A percentile compares a stretch with the other conserved stretches of the same genome.
Conservation (phyloP, 2,797 vertebrate genomes). For the Premnoplex brunnescens region DNA sequence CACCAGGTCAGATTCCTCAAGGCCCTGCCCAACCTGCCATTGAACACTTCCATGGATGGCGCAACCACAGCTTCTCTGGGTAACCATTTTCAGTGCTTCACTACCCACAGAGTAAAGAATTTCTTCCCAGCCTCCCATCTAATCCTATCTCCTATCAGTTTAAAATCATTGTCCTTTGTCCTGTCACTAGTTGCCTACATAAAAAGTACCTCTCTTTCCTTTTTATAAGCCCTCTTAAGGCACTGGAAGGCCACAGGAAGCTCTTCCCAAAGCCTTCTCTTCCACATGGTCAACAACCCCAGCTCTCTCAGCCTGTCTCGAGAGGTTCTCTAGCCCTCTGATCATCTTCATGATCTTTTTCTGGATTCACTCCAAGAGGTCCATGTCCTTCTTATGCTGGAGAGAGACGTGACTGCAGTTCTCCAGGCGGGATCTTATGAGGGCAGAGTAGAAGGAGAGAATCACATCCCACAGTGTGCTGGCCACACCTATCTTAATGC, state of each 20-base stretch:
- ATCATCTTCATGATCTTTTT: background rate
- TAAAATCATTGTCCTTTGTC: background rate
- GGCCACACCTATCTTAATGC: background rate
- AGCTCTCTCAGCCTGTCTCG: background rate
- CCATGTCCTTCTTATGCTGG: background rate
- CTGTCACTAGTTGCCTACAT: background rate
- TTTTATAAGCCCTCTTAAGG: background rate
- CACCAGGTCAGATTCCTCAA: background rate
- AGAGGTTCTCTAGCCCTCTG: background rate
- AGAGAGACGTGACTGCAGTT: background rate
- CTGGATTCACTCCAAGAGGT: background rate
- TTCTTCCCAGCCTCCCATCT: background rate
- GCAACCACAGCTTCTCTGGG: background rate
- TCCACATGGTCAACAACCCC: background rate
- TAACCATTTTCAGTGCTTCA: background rate
- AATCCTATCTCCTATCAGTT: background rate
- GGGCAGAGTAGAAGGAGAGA: background rate
- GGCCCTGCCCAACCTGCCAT: accelerated
- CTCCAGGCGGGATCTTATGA: background rate
- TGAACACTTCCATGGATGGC: background rate
- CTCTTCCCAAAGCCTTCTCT: accelerated
- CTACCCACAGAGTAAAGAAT: background rate
- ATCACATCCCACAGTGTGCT: background rate
- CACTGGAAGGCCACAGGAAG: accelerated
- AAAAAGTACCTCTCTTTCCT: background rate